Evolutionary conservation across 2,888 invertebrate genomes (phyloP), one percentile per base, ranked within the genome.

Genomic region (Polylopha cassiicola): DNA sequence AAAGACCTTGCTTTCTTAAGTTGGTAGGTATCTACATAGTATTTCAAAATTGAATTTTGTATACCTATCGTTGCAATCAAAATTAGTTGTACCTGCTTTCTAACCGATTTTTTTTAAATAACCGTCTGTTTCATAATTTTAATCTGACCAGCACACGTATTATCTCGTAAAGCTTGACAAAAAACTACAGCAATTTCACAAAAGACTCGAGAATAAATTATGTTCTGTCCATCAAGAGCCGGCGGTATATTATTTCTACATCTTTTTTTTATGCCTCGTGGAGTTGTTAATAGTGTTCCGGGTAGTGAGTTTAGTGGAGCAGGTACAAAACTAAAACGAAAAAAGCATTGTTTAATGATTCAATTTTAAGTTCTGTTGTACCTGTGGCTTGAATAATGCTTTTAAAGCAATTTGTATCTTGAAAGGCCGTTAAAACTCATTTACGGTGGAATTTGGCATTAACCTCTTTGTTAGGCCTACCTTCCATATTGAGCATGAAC

Each of bases 271-370:
- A 75, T 74, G 75, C 65, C 65, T 63, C 67, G 69, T 63, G 63
- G 70, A 72, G 67, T 67, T 62, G 63, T 58, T 79, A 81, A 81
- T 79, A 69, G 71, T 70, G 77, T 81, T 81, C 78, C 75, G 79
- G 74, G 73, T 73, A 75, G 69, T 70, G 71, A 64, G 61, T 65
- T 68, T 60, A 58, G 63, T 63, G 62, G 62, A 61, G 65, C 80
- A 78, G 79, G 78, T 77, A 78, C 69, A 72, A 57, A 65, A 59
- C 63, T 63, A 61, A 61, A 63, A 63, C 43, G 61, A 58, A 68
- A 65, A 69, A 65, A 51, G 63, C 61, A 63, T 63, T 55, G 61
- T 62, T 53, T 58, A 58, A 59, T 55, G 55, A n/a, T 51, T 52
- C 52, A 46, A 50, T 51, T 53, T 47, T 58, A 55, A 53, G 47